Evolutionary conservation across 2,797 vertebrate species (phyloP), one percentile per base, ranked within the genome.

Genomic region (Aulostomus chinensis): DNA sequence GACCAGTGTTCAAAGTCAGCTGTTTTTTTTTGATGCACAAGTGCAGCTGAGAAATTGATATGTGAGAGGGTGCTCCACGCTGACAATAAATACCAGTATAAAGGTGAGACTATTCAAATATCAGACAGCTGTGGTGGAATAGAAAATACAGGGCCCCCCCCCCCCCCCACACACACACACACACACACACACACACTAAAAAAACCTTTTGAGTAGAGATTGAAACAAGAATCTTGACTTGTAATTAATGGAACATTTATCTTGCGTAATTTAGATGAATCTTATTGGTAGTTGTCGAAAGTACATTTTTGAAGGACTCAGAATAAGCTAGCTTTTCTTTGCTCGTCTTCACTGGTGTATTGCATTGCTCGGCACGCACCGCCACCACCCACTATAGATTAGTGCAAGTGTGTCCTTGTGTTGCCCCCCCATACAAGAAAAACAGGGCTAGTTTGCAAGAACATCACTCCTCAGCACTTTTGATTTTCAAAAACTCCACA

Each of bases 1-100:
- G 31, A 64, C 64, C 34, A 57, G 45, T 64, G 64, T 67, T 83
- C 56, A 72, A 47, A 64, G 46, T 37, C 9, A 10, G n/a, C 8
- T 45, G 5, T 9, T 25, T 48, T 59, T 41, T 38, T 53, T 36
- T 30, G 30, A 8, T 26, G 3, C 22, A 37, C 31, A 49, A 66
- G 46, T 5, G 3, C 25, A 55, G 41, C 38, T 18, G 41, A 59
- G 45, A 49, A 58, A 58, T 18, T 24, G 12, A 60, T 32, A 1
- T 24, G 17, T 39, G 37, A 39, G 34, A 8, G 35, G 29, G 28
- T 40, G 20, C n/a, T 58, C 28, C 32, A 20, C 40, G 42, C 28
- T 22, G 22, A 18, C 5, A 7, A 9, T 4, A 12, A 33, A 15
- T 13, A 1, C 15, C 9, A 31, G 7, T 12, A 16, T 31, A 21